A percentile compares a stretch with the other conserved stretches of the same genome.
Conservation (phyloP, 2,113 vertebrate species). For the Aldabrachelys gigantea region DNA sequence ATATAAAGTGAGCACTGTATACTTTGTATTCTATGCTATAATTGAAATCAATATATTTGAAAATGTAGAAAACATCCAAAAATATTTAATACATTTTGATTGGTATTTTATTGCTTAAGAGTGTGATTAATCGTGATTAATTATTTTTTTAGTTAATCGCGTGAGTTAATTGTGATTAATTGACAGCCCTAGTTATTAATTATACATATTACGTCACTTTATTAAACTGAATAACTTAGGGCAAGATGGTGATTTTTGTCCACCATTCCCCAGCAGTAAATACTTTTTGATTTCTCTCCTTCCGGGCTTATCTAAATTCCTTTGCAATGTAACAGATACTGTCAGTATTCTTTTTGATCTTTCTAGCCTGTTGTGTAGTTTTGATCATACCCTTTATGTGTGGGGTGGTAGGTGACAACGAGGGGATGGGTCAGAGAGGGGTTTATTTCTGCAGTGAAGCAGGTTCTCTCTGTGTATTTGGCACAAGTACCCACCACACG, state of each 20-base stretch:
- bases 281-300: not conserved
- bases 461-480: not conserved
- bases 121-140: too few species aligned
- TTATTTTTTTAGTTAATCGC: too few species aligned
- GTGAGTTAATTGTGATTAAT: too few species aligned
- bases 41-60: too few species aligned
- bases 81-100: too few species aligned
- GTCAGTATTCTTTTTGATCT: not conserved
- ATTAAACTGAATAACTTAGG: not conserved
- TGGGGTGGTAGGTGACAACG: not conserved
- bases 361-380: not conserved
- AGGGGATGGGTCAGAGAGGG: too few species aligned
- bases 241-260: not conserved
- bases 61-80: too few species aligned
- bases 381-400: not conserved
- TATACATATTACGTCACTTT: not conserved
- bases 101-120: too few species aligned
- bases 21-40: too few species aligned
- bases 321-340: not conserved
- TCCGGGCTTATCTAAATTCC: not conserved
- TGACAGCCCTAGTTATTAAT: not conserved
- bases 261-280: not conserved
- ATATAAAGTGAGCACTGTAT: too few species aligned
- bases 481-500: not conserved
- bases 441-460: not conserved